Evolutionary conservation across 2,888 invertebrate species (phyloP).

Genomic region (Chironomus tentans): DNA sequence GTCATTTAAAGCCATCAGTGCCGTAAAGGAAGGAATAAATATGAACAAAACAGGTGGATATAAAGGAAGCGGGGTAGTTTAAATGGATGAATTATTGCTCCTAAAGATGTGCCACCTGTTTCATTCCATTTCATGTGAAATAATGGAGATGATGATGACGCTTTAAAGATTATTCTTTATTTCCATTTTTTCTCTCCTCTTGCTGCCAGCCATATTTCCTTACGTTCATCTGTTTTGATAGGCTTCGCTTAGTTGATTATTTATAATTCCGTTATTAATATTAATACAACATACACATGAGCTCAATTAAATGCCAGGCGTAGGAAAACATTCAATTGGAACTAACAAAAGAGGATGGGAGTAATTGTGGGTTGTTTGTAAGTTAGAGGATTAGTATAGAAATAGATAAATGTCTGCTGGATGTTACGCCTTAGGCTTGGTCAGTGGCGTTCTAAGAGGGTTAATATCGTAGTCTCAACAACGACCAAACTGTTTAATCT

Average conservation of each 20-base stretch:
- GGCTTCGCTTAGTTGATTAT: constrained; percentile 6
- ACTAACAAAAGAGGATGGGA: not conserved
- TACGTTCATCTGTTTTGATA: not conserved
- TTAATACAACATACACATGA: constrained; percentile 1
- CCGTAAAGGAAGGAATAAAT: too few species aligned
- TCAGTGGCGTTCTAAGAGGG: too few species aligned
- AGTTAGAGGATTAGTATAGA: too few species aligned
- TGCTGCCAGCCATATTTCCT: not conserved
- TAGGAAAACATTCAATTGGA: not conserved
- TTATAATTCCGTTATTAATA: constrained; percentile 18
- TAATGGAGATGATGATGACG: not conserved
- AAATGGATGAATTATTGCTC: not conserved
- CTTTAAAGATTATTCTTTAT: not conserved
- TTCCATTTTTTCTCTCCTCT: not conserved
- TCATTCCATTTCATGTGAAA: not conserved
- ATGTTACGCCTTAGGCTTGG: too few species aligned
- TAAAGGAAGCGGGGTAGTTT: not conserved
- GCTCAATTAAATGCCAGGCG: not conserved
- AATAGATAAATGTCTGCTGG: too few species aligned
- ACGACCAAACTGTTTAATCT: too few species aligned
- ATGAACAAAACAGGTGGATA: too few species aligned
- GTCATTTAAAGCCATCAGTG: not conserved
- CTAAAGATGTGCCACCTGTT: not conserved
- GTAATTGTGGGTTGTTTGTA: too few species aligned
- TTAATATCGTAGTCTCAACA: too few species aligned